These are phyloP conservation scores for Calycopis cecrops DNA, from an alignment of 1,140 invertebrate genomes.

Conservation along the genomic window DNA sequence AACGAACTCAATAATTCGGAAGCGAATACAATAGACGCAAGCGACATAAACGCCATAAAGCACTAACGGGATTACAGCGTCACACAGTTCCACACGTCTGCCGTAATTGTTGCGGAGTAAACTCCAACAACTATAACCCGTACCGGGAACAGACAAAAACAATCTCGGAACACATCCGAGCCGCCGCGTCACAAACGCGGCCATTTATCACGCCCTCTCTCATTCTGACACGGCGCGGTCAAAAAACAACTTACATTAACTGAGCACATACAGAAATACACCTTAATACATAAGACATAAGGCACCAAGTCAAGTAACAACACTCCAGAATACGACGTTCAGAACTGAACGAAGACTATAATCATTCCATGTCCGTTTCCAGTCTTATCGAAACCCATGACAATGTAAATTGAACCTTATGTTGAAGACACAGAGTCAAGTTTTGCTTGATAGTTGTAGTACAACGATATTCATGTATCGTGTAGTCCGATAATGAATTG, in stretches of 20 bases:
- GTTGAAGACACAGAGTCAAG: conserved; percentile 18
- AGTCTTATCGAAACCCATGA: conserved; percentile 46
- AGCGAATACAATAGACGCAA: too few species aligned
- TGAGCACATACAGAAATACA: conserved; percentile 30
- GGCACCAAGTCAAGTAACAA: conserved; percentile 38
- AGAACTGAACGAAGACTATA: conserved; percentile 55
- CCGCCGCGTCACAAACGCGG: conserved; percentile 70
- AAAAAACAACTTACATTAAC: conserved; percentile 52
- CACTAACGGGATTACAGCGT: too few species aligned
- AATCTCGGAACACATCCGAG: conserved; percentile 67
- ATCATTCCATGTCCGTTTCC: conserved; percentile 69
- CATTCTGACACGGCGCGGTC: conserved; percentile 53
- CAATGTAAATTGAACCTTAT: conserved; percentile 35
- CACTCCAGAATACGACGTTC: conserved; percentile 43
- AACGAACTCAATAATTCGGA: too few species aligned
- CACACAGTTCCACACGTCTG: too few species aligned
- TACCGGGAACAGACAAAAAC: conserved; percentile 28
- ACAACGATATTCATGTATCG: conserved; percentile 53
- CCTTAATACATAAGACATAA: conserved; percentile 34
- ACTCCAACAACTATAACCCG: too few species aligned
- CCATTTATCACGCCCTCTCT: conserved; percentile 74
- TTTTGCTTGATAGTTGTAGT: conserved; percentile 15
- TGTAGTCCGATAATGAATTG: conserved; percentile 69
- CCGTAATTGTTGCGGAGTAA: too few species aligned
- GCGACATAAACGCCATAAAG: too few species aligned